These are phyloP conservation scores for Aporophyla nigra DNA, from an alignment of 2,888 invertebrate species.

Conservation along the genomic window DNA sequence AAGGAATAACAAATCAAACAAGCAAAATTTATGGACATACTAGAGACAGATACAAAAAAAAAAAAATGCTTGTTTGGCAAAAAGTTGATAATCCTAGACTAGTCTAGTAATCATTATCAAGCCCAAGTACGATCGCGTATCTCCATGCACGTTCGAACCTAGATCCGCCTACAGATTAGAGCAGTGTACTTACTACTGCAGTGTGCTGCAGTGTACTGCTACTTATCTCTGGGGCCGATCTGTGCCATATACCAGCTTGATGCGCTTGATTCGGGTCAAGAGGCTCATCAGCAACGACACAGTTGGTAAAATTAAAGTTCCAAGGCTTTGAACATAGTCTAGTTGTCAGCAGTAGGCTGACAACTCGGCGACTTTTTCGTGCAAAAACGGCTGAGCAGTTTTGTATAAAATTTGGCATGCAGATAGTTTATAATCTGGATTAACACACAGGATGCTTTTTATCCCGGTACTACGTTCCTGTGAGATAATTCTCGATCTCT, in stretches of 20 bases:
- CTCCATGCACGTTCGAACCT: not conserved
- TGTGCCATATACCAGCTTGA: not conserved
- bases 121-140: not conserved
- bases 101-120: not conserved
- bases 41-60: not conserved
- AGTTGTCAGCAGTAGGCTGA: too few relatives aligned
- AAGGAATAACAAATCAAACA: not conserved
- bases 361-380: too few relatives aligned
- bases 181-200: not conserved
- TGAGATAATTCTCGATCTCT: too few relatives aligned
- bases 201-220: too few relatives aligned
- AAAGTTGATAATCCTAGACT: not conserved
- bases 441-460: too few relatives aligned
- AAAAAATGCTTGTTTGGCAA: not conserved
- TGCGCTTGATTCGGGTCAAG: slow-evolving; percentile 1
- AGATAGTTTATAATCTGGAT: too few relatives aligned
- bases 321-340: not conserved
- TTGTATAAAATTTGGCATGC: too few relatives aligned
- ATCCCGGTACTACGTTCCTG: too few relatives aligned
- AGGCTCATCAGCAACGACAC: not conserved
- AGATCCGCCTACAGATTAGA: not conserved
- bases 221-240: not conserved
- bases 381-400: too few relatives aligned
- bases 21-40: not conserved
- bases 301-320: not conserved